Base-by-base conservation (phyloP, 2,113 vertebrate genomes). In the Apodemus speciosus region DNA sequence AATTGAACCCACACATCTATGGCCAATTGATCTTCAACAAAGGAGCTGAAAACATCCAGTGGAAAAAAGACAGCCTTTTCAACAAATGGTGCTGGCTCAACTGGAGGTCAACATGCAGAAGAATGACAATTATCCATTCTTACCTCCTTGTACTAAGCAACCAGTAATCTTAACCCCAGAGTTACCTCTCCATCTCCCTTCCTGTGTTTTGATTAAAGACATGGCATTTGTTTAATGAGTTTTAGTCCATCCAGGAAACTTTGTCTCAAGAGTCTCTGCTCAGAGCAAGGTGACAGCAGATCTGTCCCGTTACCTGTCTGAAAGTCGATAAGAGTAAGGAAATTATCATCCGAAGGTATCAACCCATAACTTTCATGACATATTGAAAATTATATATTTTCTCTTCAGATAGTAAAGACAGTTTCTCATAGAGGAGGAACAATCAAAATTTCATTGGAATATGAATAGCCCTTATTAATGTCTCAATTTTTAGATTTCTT, bases 341-440 rank as follows among this genome's bases (percentile, higher is more conserved):
- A 79, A 86, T n/a, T 92, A 69, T 66, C 35, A 90, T 38, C 30
- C 58, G 40, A 95, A 77, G 43, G 25, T 27, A 62, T 91, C 35
- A 85, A 7, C 92, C 86, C 64, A 88, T 2, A 88, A 35, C 53
- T 20, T 25, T 79, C 92, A 83, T 53, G 8, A 10, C 25, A 8
- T 49, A 92, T 76, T 93, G 27, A 86, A 85, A 85, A 66, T 51
- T 94, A 85, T 79, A 66, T 94, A 85, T 81, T 66, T 79, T 69
- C 10, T 83, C 77, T 56, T 81, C 27, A 56, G 3, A 88, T 68
- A 46, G 79, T 85, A 88, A 90, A 95, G 77, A 46, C 77, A 2
- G 25, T 32, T 73, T 66, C 66, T 75, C 32, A 18, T 62, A 80
- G 46, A 84, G 1, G 58, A 89, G 3, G 1, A 75, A 73, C 38